A percentile compares a stretch with the other conserved stretches of the same genome.
Evolutionary conservation across 35 echinoderm and acorn worm genomes (phyloP).

Genomic region (Amphiura filiformis): DNA sequence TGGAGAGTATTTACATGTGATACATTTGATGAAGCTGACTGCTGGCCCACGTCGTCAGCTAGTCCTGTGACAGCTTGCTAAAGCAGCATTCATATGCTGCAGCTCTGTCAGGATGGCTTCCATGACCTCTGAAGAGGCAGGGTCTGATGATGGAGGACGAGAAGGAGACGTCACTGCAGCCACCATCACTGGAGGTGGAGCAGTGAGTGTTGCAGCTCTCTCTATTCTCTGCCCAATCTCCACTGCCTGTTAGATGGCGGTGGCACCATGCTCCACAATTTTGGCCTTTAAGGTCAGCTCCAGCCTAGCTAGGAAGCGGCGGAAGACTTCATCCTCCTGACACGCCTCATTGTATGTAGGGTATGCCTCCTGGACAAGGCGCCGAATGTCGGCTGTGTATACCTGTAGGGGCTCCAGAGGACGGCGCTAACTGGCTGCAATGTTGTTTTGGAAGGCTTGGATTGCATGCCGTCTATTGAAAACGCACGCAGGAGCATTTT

Average conservation of each 20-base stretch:
- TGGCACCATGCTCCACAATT: constrained; percentile 59
- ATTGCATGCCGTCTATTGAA: too few relatives aligned
- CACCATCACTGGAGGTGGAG: neutral
- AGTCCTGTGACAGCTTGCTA: neutral
- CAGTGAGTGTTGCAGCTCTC: neutral
- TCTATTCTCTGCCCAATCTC: constrained; percentile 25
- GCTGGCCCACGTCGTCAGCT: constrained; percentile 29
- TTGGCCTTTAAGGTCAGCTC: constrained; percentile 11
- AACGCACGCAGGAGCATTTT: too few relatives aligned
- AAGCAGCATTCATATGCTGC: neutral
- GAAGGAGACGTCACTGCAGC: neutral
- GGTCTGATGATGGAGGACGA: neutral
- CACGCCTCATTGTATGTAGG: constrained; percentile 20
- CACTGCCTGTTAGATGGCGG: neutral
- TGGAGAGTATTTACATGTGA: too few relatives aligned
- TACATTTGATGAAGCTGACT: too few relatives aligned
- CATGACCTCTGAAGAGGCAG: too few relatives aligned
- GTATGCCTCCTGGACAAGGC: constrained; percentile 14
- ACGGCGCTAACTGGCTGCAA: constrained; percentile 29
- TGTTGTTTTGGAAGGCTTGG: neutral
- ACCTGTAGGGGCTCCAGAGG: constrained; percentile 43
- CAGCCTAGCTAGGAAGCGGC: constrained; percentile 44
- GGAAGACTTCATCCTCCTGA: constrained; percentile 20
- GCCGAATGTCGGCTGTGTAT: constrained; percentile 18
- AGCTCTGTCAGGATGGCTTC: neutral